A percentile compares a stretch with the other conserved stretches of the same genome.
Conservation (phyloP, 2,888 invertebrate species). For the Morpho deidamia region DNA sequence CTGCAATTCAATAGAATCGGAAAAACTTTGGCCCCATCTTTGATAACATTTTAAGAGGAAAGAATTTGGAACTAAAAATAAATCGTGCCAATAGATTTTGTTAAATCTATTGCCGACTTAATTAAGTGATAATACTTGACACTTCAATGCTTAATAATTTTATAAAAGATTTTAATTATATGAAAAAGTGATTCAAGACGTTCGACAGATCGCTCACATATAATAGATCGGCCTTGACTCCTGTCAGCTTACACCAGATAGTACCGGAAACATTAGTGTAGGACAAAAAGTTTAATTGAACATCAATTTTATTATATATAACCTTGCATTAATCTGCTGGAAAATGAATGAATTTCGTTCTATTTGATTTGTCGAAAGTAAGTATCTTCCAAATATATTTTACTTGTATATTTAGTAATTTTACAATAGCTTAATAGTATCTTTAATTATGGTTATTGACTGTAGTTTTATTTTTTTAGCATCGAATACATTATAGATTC, state of each 20-base stretch:
- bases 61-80: background rate
- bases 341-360: no score
- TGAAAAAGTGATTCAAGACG: conserved; percentile 8
- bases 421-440: no score
- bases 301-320: background rate
- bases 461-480: no score
- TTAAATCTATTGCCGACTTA: background rate
- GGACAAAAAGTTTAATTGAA: conserved; percentile 20
- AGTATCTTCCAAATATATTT: no score
- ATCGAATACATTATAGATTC: no score
- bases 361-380: no score
- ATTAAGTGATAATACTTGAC: no score
- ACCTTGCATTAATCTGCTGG: background rate
- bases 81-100: background rate
- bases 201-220: conserved; percentile 14
- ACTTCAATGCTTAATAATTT: background rate
- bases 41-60: no score
- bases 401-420: no score
- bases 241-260: conserved; percentile 25
- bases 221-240: conserved; percentile 25
- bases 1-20: no score
- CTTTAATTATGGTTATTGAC: no score
- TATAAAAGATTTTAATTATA: conserved; percentile 4
- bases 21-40: no score
- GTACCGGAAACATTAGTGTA: conserved; percentile 24